Base-by-base conservation (phyloP, 1,140 invertebrate genomes). In the Elysia chlorotica region DNA sequence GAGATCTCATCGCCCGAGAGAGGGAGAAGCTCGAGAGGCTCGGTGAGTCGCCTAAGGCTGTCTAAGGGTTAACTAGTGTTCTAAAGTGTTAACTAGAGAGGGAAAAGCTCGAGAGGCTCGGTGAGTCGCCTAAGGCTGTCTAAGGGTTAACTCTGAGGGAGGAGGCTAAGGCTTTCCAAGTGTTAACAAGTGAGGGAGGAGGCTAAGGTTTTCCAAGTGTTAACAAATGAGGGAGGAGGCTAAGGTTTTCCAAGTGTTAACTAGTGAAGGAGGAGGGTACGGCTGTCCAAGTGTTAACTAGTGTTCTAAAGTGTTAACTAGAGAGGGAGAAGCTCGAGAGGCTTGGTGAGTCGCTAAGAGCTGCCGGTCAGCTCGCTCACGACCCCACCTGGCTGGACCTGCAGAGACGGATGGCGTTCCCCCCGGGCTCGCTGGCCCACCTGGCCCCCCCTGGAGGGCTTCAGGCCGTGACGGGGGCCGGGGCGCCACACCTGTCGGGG, bases 331-430 rank as follows among this genome's bases (percentile, higher is more conserved):
- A 95, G 70, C 88, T 97, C 31, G 94, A 86, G 48, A 76, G 86
- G 77, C 59, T 85, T 65, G 85, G 83, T 86, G 74, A 70, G 17
- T 79, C 80, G 14, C 76, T 80, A 61, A 71, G 82, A 74, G 72
- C 79, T 68, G 78, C 83, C 77, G 66, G 91, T 2, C 89, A 96
- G 62, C 57, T 76, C 23, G 62, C 68, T 23, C n/a, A n/a, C n/a
- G 95, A 97, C 87, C 93, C 94, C 0, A 94, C 96, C 83, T 97
- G 95, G 95, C 85, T 97, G 65, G 96, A 97, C 82, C 91, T 96
- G 80, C 94, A 96, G 82, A 89, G 95, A 77, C 90, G 94, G 82
- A 90, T 88, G 79, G 81, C 81, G 25, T 76, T 76, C 23, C 79
- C 76, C 31, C 80, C 79, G 36, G 74, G 73, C 10, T 38, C 76